phyloP scores from a whole-genome alignment of 2,888 invertebrate genomes.

The Halictus quadricinctus region DNA sequence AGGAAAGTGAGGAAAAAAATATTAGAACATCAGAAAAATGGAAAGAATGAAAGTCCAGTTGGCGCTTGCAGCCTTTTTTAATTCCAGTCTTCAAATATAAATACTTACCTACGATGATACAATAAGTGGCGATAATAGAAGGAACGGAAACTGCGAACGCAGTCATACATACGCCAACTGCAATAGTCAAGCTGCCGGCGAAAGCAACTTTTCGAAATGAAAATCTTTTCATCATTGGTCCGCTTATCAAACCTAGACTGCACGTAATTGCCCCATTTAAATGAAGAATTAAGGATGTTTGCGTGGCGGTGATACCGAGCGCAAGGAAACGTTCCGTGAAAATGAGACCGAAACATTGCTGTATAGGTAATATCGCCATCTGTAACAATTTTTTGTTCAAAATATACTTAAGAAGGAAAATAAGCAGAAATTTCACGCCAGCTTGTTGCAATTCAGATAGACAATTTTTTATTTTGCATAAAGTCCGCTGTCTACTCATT shows the following conservation, averaged over 20 bases:
- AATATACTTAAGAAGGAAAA: too few species aligned
- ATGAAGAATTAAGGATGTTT: constrained; percentile 82
- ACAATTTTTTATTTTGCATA: too few species aligned
- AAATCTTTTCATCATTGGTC: constrained; percentile 81
- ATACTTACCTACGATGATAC: constrained; percentile 70
- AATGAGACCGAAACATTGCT: constrained; percentile 82
- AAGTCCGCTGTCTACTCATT: too few species aligned
- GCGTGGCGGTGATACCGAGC: constrained; percentile 79
- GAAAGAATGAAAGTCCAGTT: too few species aligned
- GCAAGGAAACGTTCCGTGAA: constrained; percentile 79
- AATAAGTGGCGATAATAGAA: constrained; percentile 79
- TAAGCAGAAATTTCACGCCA: too few species aligned
- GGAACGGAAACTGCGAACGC: constrained; percentile 80
- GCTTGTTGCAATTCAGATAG: too few species aligned
- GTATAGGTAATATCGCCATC: constrained; percentile 80
- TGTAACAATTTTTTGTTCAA: constrained; percentile 56
- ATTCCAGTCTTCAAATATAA: background rate
- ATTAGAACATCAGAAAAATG: too few species aligned
- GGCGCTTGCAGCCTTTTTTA: too few species aligned
- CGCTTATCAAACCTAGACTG: constrained; percentile 81
- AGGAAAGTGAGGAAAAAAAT: too few species aligned
- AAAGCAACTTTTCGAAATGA: constrained; percentile 78
- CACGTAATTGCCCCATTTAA: constrained; percentile 81
- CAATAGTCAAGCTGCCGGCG: constrained; percentile 77
- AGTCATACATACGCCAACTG: constrained; percentile 78